Base-by-base conservation (phyloP, 1,140 invertebrate genomes). In the Drosophila nigromelanica region DNA sequence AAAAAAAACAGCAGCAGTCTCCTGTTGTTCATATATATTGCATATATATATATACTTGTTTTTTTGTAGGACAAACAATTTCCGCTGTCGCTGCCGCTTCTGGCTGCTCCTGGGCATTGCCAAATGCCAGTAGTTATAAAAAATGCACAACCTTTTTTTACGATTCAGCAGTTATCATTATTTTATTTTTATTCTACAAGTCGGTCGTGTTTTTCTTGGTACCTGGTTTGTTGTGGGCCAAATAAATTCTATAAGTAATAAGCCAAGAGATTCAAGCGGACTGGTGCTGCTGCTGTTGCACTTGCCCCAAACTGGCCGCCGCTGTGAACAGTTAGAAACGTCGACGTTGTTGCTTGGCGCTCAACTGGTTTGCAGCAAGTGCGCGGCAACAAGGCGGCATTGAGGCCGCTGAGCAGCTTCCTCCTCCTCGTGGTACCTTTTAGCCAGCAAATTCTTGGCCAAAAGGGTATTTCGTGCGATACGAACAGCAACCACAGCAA, bases 381-480 rank as follows among this genome's bases (percentile, higher is more conserved):
- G 33, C 35, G 47, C 18, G 43, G 35, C 12, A 45, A 15, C 56
- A 66, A 62, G 55, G 48, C 37, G 33, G 58, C 66, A 70, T 37
- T 52, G 70, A 51, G 72, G 51, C 66, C 50, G 60, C 18, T 42
- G 37, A 62, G 18, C 76, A 76, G 82, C 82, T 76, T 81, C 82
- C 76, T 89, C 64, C 78, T 77, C 30, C 69, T 73, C 18, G 14
- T 50, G 39, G 64, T 81, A 87, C 78, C 78, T 85, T 85, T 86
- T 39, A 66, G 58, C 50, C 54, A 77, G 69, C 71, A 68, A 77
- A 89, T 87, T 89, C 83, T 89, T 89, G 76, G 85, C 83, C 83
- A 89, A 89, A 89, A 89, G 83, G 83, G 83, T 89, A 89, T 89
- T 89, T 89, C 83, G 83, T 89, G 83, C 83, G 85, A 85, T 80